phyloP scores from a whole-genome alignment of 1,140 invertebrate species.

The Micrasema longulum region DNA sequence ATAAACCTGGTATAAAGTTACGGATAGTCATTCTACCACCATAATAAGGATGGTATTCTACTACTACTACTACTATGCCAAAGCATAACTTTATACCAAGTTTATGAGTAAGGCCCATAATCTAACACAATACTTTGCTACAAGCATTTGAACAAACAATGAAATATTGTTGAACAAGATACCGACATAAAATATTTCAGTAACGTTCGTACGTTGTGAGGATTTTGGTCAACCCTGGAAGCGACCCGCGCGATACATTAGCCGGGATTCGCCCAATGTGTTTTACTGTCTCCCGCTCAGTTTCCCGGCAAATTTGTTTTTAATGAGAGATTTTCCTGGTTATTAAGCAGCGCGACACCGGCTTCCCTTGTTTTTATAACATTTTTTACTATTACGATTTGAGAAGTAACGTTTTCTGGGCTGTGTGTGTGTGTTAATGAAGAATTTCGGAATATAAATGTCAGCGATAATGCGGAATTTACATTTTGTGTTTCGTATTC shows the following conservation, averaged over 20 bases:
- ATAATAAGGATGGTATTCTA: no score
- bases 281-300: conserved; percentile 43
- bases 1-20: no score
- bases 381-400: conserved; percentile 40
- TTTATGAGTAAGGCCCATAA: no score
- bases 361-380: conserved; percentile 42
- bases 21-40: no score
- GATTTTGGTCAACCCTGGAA: no score
- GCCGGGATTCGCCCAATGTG: conserved; percentile 43
- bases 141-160: no score
- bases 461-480: conserved; percentile 36
- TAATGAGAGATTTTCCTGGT: conserved; percentile 55
- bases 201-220: no score
- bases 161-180: no score
- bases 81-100: no score
- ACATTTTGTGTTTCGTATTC: conserved; percentile 39
- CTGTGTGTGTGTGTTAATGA: conserved; percentile 34
- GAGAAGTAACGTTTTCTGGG: conserved; percentile 13
- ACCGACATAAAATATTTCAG: no score
- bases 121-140: no score
- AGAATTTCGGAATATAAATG: conserved; percentile 37
- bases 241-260: conserved; percentile 42
- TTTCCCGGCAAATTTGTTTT: conserved; percentile 54
- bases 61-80: no score
- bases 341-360: conserved; percentile 52